phyloP scores from a whole-genome alignment of 1,140 invertebrate species.

The Prorops nasuta region DNA sequence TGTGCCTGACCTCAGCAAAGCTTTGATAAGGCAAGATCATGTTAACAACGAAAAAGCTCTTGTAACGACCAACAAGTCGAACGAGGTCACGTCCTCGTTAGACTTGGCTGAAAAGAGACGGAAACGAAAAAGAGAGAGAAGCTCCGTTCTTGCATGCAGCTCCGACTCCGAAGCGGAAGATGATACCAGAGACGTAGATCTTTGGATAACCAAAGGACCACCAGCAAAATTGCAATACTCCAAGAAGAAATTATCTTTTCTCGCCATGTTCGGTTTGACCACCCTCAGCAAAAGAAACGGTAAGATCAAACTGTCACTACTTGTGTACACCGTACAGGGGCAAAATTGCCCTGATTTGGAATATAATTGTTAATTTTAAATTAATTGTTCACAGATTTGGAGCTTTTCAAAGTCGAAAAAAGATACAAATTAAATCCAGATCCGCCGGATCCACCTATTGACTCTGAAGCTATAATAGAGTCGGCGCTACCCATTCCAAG shows the following conservation, averaged over 20 bases:
- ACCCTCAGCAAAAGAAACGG: slow-evolving; percentile 52
- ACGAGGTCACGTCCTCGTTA: slow-evolving; percentile 42
- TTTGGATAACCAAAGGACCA: slow-evolving; percentile 56
- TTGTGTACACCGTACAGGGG: slow-evolving; percentile 2
- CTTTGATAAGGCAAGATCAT: slow-evolving; percentile 30
- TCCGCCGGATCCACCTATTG: slow-evolving; percentile 37
- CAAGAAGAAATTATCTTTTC: slow-evolving; percentile 50
- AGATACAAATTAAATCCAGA: slow-evolving; percentile 45
- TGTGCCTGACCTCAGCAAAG: slow-evolving; percentile 49
- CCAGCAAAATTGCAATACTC: slow-evolving; percentile 52
- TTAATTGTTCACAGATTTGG: slow-evolving; percentile 34
- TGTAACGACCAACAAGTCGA: slow-evolving; percentile 36
- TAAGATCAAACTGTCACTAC: slow-evolving; percentile 31
- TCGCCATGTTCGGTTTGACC: slow-evolving; percentile 54
- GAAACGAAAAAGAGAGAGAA: slow-evolving; percentile 42
- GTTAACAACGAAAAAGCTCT: slow-evolving; percentile 15
- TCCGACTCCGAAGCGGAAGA: slow-evolving; percentile 52
- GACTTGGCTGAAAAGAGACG: slow-evolving; percentile 50
- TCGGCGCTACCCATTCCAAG: slow-evolving; percentile 49
- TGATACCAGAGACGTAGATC: slow-evolving; percentile 39
- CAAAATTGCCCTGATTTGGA: too few species aligned
- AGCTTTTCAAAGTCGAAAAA: slow-evolving; percentile 46
- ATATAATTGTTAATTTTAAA: slow-evolving; percentile 2
- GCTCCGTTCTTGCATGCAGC: slow-evolving; percentile 25
- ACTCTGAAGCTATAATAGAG: slow-evolving; percentile 31